Percentiles rank a stretch among this genome's conserved stretches.
These are phyloP conservation scores for Fissipunctia ypsillon DNA, from an alignment of 2,888 invertebrate genomes.

Conservation along the genomic window DNA sequence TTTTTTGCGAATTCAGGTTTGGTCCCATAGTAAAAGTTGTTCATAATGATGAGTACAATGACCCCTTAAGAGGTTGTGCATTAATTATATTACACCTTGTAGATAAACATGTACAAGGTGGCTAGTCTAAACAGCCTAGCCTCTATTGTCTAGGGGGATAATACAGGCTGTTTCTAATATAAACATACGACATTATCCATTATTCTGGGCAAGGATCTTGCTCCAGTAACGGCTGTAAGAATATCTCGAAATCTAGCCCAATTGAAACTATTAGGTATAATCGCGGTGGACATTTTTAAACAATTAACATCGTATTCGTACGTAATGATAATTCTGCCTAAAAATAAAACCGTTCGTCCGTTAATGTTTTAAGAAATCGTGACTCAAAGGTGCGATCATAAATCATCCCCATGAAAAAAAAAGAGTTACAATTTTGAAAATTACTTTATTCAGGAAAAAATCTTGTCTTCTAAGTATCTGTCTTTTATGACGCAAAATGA, in stretches of 20 bases:
- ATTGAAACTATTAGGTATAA: too few species aligned
- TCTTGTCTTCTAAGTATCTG: neutral
- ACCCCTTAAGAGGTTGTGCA: too few species aligned
- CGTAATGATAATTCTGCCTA: neutral
- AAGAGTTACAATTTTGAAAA: neutral
- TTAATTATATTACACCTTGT: too few species aligned
- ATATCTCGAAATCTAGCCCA: neutral
- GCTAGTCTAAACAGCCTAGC: too few species aligned
- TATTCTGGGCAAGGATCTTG: too few species aligned
- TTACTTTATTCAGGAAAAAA: neutral
- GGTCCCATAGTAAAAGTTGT: too few species aligned
- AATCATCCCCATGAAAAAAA: neutral
- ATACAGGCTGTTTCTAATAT: too few species aligned
- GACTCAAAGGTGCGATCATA: accelerated
- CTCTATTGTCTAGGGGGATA: too few species aligned
- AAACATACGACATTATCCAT: neutral
- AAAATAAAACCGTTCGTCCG: neutral
- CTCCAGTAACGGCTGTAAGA: neutral
- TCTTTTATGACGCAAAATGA: neutral
- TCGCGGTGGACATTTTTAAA: neutral
- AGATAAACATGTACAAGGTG: too few species aligned
- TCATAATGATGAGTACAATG: too few species aligned
- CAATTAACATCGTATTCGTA: neutral
- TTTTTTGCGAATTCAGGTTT: too few species aligned
- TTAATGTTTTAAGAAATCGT: neutral